Base-by-base conservation (phyloP, 2,797 vertebrate species). In the Danionella dracula region DNA sequence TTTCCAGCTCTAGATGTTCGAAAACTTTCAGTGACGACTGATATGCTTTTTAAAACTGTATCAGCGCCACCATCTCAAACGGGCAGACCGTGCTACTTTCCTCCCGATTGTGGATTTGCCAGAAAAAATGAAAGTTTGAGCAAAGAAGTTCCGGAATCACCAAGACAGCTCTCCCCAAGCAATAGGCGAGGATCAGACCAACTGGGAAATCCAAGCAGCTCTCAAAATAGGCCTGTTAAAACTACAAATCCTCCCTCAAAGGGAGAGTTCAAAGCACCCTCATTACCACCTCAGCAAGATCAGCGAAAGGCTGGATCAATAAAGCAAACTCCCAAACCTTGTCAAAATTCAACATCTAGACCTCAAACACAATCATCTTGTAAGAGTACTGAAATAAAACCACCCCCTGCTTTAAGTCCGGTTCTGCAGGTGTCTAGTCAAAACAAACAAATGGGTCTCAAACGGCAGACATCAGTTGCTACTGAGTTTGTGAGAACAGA, bases 181-280 rank as follows among this genome's bases (percentile, higher is more conserved):
- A 57, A 57, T 37, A 32, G n/a, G 0, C 57, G 40, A 42, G 55
- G 13, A 10, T 37, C 32, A 40, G 35, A 37, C 29, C 20, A 67
- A 5, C 71, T 23, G 20, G 70, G 57, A 12, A 66, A 70, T 68
- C 60, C 49, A 45, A 19, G 40, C 35, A 67, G 16, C 37, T 42
- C 55, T 45, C 8, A 54, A 49, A 34, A 35, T 60, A 42, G 74
- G 0, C 73, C 89, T 58, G 81, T 82, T 54, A 90, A 86, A 82
- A 78, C 71, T n/a, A 23, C 75, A 44, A 81, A 84, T 61, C 63
- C 71, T 79, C 85, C 75, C 54, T 3, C 37, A 56, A 44, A 44
- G 17, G 23, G 21, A 10, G 34, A 66, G 34, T 11, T 50, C 7
- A 35, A 63, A 8, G 32, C 40, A 12, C 9, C 21, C 45, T 16